Evolutionary conservation across 2,888 invertebrate species (phyloP), one percentile per base, ranked within the genome.

Genomic region (Melinaea marsaeus): DNA sequence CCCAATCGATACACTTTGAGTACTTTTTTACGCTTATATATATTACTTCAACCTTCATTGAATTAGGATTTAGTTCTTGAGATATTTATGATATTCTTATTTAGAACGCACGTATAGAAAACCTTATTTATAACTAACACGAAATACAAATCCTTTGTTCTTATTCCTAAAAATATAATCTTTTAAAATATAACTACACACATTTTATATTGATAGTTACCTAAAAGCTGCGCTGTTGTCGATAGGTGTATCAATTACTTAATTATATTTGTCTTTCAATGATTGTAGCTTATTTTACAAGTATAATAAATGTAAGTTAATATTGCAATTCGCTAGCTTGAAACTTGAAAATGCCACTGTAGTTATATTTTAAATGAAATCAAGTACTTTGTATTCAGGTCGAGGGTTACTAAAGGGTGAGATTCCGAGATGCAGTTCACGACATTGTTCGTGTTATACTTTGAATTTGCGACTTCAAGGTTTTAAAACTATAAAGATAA

Each of bases 331-430:
- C 51, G 51, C 51, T 51, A 9, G 51, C 51, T 51, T 32, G 32
- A 51, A 51, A 51, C 51, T 51, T 32, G 51, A 51, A 51, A 51
- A 51, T 32, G 51, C 32, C 51, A 51, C 51, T 51, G 51, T 45
- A 55, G 32, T 45, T 54, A 54, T 51, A 45, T 33, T 42, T 32
- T 60, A 58, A 45, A 58, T 64, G 47, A 64, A 61, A 47, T 57
- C 51, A 55, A 54, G 32, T 55, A 55, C 57, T 62, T 58, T 58
- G 57, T 58, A 57, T 61, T 66, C 63, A 62, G 61, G 64, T 63
- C 63, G 61, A 61, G 60, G 58, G 60, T 55, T 54, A 64, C 64
- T 64, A 35, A 48, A 54, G 63, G 60, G 57, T 13, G 57, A 47
- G 61, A 55, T 58, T 60, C 61, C 55, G 46, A 57, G 32, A 46